Evolutionary conservation across 2,888 invertebrate species (phyloP), one percentile per base, ranked within the genome.

Genomic region (Dione juno): DNA sequence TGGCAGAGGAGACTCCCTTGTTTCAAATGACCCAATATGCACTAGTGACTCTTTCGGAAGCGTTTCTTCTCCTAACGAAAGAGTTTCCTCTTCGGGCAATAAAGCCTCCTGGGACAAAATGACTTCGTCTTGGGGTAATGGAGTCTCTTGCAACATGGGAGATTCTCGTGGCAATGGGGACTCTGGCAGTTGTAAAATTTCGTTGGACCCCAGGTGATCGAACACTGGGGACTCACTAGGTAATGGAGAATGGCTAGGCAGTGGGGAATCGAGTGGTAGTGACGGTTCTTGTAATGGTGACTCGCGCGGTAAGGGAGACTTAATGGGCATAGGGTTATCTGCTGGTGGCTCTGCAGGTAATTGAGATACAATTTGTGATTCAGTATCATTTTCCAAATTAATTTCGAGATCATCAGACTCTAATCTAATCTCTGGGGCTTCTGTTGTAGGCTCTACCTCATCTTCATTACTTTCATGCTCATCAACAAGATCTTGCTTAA

Each of bases 241-340:
- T 43, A 80, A 69, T 43, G 80, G 80, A 50, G 81, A 81, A 14
- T 80, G 80, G 64, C 76, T 73, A 10, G 79, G 80, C 59, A 80
- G 52, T 45, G 75, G 74, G 40, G 67, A 54, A 21, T 73, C 72
- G 40, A 41, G 50, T 9, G 75, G 78, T 37, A 76, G 70, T 5
- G 78, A 73, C 1, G 77, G 21, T 43, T 72, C 69, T 19, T 48
- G 78, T n/a, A 77, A 13, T 19, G 50, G 58, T n/a, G 67, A 67
- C 48, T 67, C 67, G 2, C 41, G 67, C 13, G 21, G 54, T 13
- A 63, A 43, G 10, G 43, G 61, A 52, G 73, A 70, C 50, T 71
- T 66, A 41, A 45, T 66, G 14, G 67, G 74, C 8, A 43, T 57
- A 10, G 77, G 75, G 11, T 77, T 77, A 35, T 71, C 69, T 58